Percentiles rank a stretch among this genome's conserved stretches.
Evolutionary conservation across 2,888 invertebrate genomes (phyloP).

Genomic region (Aporophyla lueneburgensis): DNA sequence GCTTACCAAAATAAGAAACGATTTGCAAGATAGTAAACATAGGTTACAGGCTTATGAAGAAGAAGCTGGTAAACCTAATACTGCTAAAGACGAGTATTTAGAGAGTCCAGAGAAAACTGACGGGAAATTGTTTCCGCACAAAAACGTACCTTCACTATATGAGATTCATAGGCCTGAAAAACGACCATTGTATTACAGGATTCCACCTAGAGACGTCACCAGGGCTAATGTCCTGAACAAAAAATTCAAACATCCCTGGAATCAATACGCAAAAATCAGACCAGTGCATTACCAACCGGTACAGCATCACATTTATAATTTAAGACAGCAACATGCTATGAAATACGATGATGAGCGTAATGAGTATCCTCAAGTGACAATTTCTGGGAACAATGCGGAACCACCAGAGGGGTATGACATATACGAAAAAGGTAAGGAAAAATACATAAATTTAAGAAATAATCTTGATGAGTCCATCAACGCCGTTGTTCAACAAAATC

Average conservation of each 20-base stretch:
- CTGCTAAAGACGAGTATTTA: conserved; percentile 82
- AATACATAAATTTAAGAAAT: conserved; percentile 82
- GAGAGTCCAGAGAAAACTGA: conserved; percentile 83
- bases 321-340: conserved; percentile 85
- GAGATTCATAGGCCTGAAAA: conserved; percentile 85
- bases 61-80: conserved; percentile 80
- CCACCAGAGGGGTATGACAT: conserved; percentile 90
- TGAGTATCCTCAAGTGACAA: conserved; percentile 86
- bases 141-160: conserved; percentile 79
- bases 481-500: conserved; percentile 77
- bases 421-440: conserved; percentile 87
- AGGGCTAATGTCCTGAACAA: conserved; percentile 81
- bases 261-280: conserved; percentile 84
- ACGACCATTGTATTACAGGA: conserved; percentile 83
- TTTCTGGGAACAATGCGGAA: conserved; percentile 76
- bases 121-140: conserved; percentile 80
- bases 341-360: conserved; percentile 87
- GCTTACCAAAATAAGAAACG: conserved; percentile 80
- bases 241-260: conserved; percentile 85
- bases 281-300: conserved; percentile 86
- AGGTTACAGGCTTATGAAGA: conserved; percentile 82
- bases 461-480: conserved; percentile 86
- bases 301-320: conserved; percentile 81
- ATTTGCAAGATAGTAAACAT: conserved; percentile 78
- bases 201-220: conserved; percentile 69